Base-by-base conservation (phyloP, 1,140 invertebrate genomes). In the Drosophila orosa region DNA sequence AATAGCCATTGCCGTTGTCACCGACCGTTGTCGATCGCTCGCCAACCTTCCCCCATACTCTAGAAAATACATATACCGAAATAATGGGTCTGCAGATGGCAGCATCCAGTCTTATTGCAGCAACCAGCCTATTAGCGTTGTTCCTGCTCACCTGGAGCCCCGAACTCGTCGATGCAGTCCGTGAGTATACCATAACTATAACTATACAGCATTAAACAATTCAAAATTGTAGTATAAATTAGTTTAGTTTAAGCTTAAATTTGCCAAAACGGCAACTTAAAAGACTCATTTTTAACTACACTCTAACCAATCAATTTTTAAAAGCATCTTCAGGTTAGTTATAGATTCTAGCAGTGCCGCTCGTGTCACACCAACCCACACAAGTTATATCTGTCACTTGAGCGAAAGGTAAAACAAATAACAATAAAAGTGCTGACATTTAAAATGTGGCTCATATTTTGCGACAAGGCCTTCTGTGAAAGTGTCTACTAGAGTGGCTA, bases 41-140 rank as follows among this genome's bases (percentile, higher is more conserved):
- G 50, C 25, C 45, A 25, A 40, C 73, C 52, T 33, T 27, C 29
- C 35, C 45, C 47, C 27, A 47, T 17, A 58, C 55, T 40, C 29
- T 42, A 47, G 37, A 45, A 44, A 9, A 56, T 29, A 57, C 25
- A 73, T 37, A 73, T 37, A 54, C 7, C 37, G 60, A 91, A 83
- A 91, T 90, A 81, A 91, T 91, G 90, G 90, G 90, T 82, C 77
- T 91, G 90, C 90, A 90, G 85, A 86, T 90, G 84, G 90, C 90
- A 91, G 84, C 72, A 87, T 76, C 74, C 78, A 77, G 71, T 75
- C 74, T 78, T 74, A 58, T 89, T 86, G 90, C 90, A 86, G 78
- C 77, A 59, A 77, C 57, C 62, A 73, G 84, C 52, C 63, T 91
- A 37, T 56, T 82, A 75, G 83, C 59, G 74, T 76, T 80, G 69